These are phyloP conservation scores for Hapalemur alaotrensis DNA, from an alignment of 2,797 vertebrate genomes.

Conservation along the genomic window DNA sequence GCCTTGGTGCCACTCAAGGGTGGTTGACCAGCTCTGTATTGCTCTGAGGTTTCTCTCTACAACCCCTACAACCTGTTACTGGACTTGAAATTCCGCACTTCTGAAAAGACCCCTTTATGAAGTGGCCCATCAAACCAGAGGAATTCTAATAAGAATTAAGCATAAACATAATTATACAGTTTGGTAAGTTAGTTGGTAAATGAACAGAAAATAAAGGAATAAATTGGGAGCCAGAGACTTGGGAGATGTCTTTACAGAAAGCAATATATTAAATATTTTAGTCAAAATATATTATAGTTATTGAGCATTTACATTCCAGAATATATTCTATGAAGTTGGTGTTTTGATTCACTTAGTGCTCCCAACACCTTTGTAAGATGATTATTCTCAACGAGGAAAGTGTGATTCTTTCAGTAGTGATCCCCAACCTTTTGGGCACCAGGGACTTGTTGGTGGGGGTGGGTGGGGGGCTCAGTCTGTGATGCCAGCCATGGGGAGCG, in stretches of 20 bases:
- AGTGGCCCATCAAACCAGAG: neutral
- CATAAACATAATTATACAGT: neutral
- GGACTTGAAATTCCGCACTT: neutral
- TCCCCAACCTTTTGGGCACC: no score
- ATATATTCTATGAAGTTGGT: neutral
- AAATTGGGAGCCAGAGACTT: neutral
- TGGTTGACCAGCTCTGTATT: neutral
- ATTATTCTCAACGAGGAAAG: neutral
- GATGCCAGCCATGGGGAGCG: no score
- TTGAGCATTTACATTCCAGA: neutral
- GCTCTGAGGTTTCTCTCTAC: neutral
- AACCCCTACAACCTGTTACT: neutral
- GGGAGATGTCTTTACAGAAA: neutral
- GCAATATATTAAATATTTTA: neutral
- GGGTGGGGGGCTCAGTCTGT: no score
- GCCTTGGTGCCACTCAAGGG: neutral
- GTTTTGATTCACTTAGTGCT: neutral
- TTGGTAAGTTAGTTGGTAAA: neutral
- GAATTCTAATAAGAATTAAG: slow-evolving; percentile 4
- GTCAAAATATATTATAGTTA: neutral
- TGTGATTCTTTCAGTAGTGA: neutral
- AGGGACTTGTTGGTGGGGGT: no score
- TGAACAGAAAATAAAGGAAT: neutral
- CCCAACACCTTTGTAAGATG: neutral
- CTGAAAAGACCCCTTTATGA: neutral